A percentile compares a stretch with the other conserved stretches of the same genome.
phyloP scores from a whole-genome alignment of 2,888 invertebrate species.

The Platycheirus rosarum region DNA sequence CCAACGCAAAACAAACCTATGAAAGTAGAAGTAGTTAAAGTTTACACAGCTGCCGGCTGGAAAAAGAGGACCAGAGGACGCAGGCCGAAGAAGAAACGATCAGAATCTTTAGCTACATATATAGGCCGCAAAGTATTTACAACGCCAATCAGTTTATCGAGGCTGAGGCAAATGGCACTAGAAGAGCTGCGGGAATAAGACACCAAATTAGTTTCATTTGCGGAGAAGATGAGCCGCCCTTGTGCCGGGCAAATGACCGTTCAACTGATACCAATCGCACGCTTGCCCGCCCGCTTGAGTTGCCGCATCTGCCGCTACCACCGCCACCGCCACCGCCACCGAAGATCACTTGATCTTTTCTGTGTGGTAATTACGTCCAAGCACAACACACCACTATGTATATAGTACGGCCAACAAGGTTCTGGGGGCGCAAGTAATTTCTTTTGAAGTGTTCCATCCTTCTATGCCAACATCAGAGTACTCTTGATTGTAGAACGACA shows the following conservation, averaged over 20 bases:
- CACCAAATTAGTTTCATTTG: constrained; percentile 71
- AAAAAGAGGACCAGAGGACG: not conserved
- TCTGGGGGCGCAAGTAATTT: constrained; percentile 70
- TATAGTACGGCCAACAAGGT: constrained; percentile 43
- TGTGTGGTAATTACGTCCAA: constrained; percentile 62
- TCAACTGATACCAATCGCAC: constrained; percentile 70
- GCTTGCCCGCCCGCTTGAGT: not conserved
- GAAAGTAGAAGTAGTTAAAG: constrained; percentile 33
- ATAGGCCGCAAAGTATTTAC: constrained; percentile 3
- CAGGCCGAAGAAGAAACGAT: not conserved
- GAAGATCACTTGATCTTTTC: constrained; percentile 60
- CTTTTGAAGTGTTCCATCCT: constrained; percentile 63
- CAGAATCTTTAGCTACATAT: not conserved
- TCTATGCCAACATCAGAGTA: constrained; percentile 10
- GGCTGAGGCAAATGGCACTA: constrained; percentile 9
- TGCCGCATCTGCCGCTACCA: too few species aligned
- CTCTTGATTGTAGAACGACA: constrained; percentile 34
- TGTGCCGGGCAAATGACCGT: constrained; percentile 72
- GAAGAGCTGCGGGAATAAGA: constrained; percentile 47
- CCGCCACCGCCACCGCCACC: too few species aligned
- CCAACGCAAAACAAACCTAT: constrained; percentile 35
- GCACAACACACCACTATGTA: constrained; percentile 29
- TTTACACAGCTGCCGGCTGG: constrained; percentile 19
- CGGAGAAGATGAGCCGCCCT: constrained; percentile 66
- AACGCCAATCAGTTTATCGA: constrained; percentile 30